Evolutionary conservation across 2,797 vertebrate species (phyloP).

Genomic region (Acipenser transmontanus): DNA sequence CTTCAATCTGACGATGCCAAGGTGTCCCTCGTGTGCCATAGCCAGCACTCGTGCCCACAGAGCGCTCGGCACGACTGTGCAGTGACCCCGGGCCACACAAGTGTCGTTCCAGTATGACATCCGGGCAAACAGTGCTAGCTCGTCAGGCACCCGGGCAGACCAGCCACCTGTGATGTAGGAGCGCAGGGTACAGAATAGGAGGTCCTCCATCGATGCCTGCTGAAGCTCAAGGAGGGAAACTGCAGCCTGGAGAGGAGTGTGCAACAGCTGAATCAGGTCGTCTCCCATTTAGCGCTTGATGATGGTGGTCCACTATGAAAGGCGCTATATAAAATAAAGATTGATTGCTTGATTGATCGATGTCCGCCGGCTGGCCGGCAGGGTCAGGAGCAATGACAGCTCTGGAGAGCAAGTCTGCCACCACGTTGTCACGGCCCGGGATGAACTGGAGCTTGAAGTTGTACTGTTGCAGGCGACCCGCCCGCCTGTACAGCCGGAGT

Average conservation of each 20-base stretch:
- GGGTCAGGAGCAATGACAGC: no score
- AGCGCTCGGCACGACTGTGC: background rate
- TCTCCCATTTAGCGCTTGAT: no score
- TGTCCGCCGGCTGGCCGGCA: no score
- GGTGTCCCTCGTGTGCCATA: conserved; percentile 11
- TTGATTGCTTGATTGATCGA: no score
- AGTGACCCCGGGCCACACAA: background rate
- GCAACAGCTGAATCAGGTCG: conserved; percentile 6
- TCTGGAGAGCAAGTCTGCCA: no score
- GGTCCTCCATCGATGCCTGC: background rate
- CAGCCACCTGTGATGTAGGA: background rate
- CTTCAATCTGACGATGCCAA: background rate
- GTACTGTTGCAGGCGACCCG: no score
- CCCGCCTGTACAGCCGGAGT: no score
- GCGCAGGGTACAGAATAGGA: background rate
- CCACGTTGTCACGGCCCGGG: no score
- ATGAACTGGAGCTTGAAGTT: no score
- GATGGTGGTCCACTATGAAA: no score
- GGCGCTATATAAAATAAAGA: no score
- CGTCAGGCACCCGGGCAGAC: background rate
- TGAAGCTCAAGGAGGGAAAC: background rate
- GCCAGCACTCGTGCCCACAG: background rate
- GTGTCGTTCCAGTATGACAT: background rate
- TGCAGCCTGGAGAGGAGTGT: background rate
- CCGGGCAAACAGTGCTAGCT: background rate